These are phyloP conservation scores for Sipha maydis DNA, from an alignment of 2,888 invertebrate genomes.

Conservation along the genomic window DNA sequence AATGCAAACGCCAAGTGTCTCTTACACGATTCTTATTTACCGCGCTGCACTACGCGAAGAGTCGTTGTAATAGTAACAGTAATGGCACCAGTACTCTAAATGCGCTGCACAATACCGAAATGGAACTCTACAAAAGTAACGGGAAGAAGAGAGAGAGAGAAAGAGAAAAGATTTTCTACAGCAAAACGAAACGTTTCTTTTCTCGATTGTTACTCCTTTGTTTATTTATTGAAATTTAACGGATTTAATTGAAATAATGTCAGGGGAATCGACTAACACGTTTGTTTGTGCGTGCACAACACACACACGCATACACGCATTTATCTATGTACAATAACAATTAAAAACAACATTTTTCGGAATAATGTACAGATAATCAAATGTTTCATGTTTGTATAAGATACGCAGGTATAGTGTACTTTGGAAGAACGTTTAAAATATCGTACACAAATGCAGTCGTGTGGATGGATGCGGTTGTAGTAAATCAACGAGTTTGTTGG, in stretches of 20 bases:
- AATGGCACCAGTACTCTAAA: neutral
- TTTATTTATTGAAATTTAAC: slow-evolving; percentile 1
- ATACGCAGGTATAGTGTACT: neutral
- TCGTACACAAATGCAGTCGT: neutral
- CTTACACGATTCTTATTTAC: neutral
- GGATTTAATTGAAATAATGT: slow-evolving; percentile 8
- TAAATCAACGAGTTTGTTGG: neutral
- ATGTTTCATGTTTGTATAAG: neutral
- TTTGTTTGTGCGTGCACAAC: neutral
- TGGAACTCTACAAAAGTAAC: neutral
- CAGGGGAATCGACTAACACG: neutral
- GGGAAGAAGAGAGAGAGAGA: no score
- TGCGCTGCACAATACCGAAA: neutral
- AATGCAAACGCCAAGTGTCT: neutral
- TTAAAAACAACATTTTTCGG: slow-evolving; percentile 1
- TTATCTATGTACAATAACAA: neutral
- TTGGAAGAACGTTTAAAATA: neutral
- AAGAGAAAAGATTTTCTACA: neutral
- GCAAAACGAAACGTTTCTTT: neutral
- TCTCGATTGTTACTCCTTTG: neutral
- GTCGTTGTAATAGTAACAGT: neutral
- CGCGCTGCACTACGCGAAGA: neutral
- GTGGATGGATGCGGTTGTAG: neutral
- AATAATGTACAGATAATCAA: neutral
- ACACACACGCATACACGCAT: neutral